Evolutionary conservation across 2,797 vertebrate species (phyloP).

Genomic region (Cetoscarus ocellatus): DNA sequence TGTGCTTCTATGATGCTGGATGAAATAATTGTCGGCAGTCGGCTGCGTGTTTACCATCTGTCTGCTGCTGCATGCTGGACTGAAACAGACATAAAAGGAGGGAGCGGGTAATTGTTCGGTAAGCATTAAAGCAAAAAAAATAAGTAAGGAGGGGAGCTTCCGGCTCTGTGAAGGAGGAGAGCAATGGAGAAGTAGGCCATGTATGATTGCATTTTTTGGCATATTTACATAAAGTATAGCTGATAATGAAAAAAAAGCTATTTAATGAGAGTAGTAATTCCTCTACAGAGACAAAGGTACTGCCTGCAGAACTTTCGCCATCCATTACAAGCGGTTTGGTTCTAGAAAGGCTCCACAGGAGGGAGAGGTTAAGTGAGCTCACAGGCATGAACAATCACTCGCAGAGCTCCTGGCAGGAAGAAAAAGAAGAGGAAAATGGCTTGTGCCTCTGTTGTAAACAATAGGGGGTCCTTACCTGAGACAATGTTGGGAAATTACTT

Average conservation of each 20-base stretch:
- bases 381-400: constrained; percentile 52
- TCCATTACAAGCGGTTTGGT: constrained; percentile 44
- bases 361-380: constrained; percentile 59
- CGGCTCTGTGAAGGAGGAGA: not conserved
- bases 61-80: constrained; percentile 23
- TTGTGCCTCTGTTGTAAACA: constrained; percentile 49
- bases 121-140: constrained; percentile 30
- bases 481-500: constrained; percentile 45
- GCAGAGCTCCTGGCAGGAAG: constrained; percentile 34
- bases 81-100: constrained; percentile 20
- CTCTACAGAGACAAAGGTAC: constrained; percentile 25
- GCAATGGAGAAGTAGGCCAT: not conserved
- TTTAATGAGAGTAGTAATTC: constrained; percentile 38
- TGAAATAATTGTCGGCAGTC: constrained; percentile 51
- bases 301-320: constrained; percentile 25
- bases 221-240: constrained; percentile 23
- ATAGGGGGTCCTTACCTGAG: constrained; percentile 51
- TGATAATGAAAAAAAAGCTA: constrained; percentile 12
- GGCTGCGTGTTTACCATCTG: constrained; percentile 45
- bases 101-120: not conserved
- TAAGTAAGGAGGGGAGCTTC: not conserved
- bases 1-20: constrained; percentile 27
- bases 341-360: constrained; percentile 38
- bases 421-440: constrained; percentile 40
- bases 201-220: not conserved